These are phyloP conservation scores for Andrena trimmerana DNA, from an alignment of 2,888 invertebrate genomes.

Conservation along the genomic window DNA sequence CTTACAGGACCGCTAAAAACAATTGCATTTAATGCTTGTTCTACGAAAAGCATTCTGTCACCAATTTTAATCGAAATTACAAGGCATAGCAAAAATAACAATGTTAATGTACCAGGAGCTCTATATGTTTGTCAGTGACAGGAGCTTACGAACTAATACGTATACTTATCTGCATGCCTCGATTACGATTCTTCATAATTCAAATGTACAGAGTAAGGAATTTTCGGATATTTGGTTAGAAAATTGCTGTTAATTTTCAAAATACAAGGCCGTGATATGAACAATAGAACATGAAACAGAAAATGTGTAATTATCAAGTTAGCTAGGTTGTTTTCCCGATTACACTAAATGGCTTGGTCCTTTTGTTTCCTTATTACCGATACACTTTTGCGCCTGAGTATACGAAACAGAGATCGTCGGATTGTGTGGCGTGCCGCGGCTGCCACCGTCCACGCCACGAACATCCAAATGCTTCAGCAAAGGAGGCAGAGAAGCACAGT, in stretches of 20 bases:
- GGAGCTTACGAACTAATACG: no score
- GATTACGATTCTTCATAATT: no score
- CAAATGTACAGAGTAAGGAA: no score
- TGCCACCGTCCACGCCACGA: constrained; percentile 74
- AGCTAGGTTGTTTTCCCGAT: neutral
- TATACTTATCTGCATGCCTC: no score
- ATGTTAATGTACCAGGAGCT: no score
- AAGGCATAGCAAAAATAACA: no score
- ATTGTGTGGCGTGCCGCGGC: constrained; percentile 74
- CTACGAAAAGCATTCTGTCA: neutral
- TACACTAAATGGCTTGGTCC: neutral
- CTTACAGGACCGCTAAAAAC: neutral
- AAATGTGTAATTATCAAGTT: neutral
- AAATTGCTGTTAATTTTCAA: no score
- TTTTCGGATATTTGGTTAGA: no score
- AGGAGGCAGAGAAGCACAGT: constrained; percentile 23
- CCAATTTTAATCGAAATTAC: no score
- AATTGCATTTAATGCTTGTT: constrained; percentile 9
- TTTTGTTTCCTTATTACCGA: neutral
- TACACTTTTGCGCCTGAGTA: constrained; percentile 67
- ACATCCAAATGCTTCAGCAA: constrained; percentile 62
- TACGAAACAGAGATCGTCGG: constrained; percentile 69
- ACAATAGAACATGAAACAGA: no score
- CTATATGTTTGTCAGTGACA: no score
- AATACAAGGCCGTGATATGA: no score